These are phyloP conservation scores for Brenthis ino DNA, from an alignment of 2,888 invertebrate species.

Conservation along the genomic window DNA sequence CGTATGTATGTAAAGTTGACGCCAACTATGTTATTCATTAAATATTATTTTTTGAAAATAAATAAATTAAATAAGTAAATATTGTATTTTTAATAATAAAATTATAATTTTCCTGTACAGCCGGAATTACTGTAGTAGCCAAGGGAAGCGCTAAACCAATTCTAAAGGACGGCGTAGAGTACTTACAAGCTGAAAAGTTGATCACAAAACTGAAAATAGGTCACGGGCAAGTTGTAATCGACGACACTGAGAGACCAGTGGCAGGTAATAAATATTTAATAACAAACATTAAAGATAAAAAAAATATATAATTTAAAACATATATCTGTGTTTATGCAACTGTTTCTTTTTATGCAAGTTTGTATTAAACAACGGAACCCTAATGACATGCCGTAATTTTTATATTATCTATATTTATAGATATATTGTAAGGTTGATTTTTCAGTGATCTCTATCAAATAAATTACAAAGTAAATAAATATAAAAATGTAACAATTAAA, in stretches of 20 bases:
- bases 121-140: constrained; percentile 81
- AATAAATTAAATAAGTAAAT: background rate
- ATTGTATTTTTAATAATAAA: background rate
- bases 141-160: constrained; percentile 83
- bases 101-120: constrained; percentile 55
- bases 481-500: too few relatives aligned
- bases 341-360: too few relatives aligned
- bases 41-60: background rate
- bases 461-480: background rate
- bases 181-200: constrained; percentile 83
- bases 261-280: constrained; percentile 67
- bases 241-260: constrained; percentile 79
- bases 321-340: too few relatives aligned
- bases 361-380: too few relatives aligned
- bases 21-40: background rate
- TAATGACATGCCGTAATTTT: too few relatives aligned
- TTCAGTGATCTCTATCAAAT: background rate
- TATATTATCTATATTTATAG: too few relatives aligned
- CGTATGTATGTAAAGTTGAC: too few relatives aligned
- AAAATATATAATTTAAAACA: too few relatives aligned
- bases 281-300: background rate
- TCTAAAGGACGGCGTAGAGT: constrained; percentile 82
- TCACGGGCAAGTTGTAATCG: constrained; percentile 82
- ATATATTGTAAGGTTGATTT: too few relatives aligned
- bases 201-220: constrained; percentile 83